Evolutionary conservation across 2,888 invertebrate species (phyloP), one percentile per base, ranked within the genome.

Genomic region (Diadromus collaris): DNA sequence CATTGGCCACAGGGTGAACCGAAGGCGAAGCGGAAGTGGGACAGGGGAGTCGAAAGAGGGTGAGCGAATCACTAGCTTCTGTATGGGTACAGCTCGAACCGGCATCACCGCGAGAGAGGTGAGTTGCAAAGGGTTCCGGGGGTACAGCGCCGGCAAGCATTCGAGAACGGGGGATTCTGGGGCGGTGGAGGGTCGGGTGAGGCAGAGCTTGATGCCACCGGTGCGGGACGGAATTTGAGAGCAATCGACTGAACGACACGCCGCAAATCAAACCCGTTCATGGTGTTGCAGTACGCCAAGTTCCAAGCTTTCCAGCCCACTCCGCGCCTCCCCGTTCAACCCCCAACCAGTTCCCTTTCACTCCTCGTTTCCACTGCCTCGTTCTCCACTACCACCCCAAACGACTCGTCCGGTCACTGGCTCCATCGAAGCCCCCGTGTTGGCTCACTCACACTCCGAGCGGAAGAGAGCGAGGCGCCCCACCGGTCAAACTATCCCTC

Each of bases 211-310:
- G 85, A 86, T 86, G 87, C 82, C 85, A 83, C 79, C 80, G 81
- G 85, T 82, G 83, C 84, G 84, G 86, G 85, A 85, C 85, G 89
- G 88, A 89, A 90, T 89, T 89, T 87, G 87, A 87, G 87, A 87
- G 89, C 89, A 90, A 89, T 90, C 87, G 89, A 89, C 88, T 87
- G 89, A 88, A 89, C 89, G 89, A 89, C 89, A 88, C 86, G 88
- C 88, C 88, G 88, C 90, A 90, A 90, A 90, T 90, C 90, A 89
- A 90, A 89, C 86, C 85, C 84, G 83, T 82, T 83, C 80, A 84
- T 85, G 78, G 82, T 82, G 61, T 80, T 76, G 76, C 81, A 58
- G 76, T 74, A 80, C 79, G 82, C 81, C 81, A 58, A 78, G 73
- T 60, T 58, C 60, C 41, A 41, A 60, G 64, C 44, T 65, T 46